Percentiles rank a stretch among this genome's conserved stretches.
phyloP scores from a whole-genome alignment of 2,888 invertebrate species.

The Ditula angustiorana region DNA sequence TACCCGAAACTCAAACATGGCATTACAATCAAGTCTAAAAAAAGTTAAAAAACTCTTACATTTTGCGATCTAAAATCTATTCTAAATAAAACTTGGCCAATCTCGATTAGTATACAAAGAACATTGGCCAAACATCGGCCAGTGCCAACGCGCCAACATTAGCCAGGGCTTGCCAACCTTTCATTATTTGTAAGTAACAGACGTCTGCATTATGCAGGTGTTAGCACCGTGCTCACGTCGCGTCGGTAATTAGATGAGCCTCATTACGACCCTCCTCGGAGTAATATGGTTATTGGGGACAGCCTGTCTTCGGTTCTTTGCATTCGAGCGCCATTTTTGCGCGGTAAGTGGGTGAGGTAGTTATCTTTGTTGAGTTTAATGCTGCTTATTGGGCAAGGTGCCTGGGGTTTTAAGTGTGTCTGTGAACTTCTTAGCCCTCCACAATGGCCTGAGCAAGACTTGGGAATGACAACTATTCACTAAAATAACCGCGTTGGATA shows the following conservation, averaged over 20 bases:
- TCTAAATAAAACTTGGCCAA: background rate
- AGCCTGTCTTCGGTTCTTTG: slow-evolving; percentile 45
- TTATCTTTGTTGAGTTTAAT: slow-evolving; percentile 22
- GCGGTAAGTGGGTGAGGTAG: slow-evolving; percentile 19
- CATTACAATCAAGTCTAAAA: too few relatives aligned
- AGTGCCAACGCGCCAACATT: slow-evolving; percentile 26
- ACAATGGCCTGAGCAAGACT: too few relatives aligned
- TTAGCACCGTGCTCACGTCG: slow-evolving; percentile 62
- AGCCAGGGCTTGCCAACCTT: slow-evolving; percentile 35
- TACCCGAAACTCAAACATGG: too few relatives aligned
- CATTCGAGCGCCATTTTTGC: slow-evolving; percentile 25
- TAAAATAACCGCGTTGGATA: too few relatives aligned
- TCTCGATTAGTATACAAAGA: background rate
- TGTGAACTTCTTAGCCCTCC: background rate
- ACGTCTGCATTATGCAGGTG: slow-evolving; percentile 55
- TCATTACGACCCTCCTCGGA: slow-evolving; percentile 53
- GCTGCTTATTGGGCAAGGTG: slow-evolving; percentile 26
- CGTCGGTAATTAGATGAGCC: slow-evolving; percentile 64
- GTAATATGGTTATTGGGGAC: slow-evolving; percentile 47
- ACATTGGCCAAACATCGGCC: slow-evolving; percentile 8
- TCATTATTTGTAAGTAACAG: slow-evolving; percentile 31
- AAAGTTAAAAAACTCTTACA: too few relatives aligned
- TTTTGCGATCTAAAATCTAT: too few relatives aligned
- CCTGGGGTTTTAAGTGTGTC: background rate
- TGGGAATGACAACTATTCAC: too few relatives aligned